Evolutionary conservation across 2,797 vertebrate species (phyloP).

Genomic region (Siniperca undulata): DNA sequence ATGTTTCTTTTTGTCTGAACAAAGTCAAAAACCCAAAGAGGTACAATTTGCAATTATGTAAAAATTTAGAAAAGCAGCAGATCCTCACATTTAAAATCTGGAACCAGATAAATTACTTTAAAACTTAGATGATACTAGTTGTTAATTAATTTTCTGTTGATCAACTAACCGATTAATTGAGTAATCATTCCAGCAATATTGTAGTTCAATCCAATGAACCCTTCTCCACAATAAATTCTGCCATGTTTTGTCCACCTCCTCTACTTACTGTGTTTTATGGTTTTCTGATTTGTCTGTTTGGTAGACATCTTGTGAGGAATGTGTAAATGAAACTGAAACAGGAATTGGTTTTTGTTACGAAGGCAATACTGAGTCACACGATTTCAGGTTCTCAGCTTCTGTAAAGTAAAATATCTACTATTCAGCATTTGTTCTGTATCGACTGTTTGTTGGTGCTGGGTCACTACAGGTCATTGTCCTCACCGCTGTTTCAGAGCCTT

Average conservation of each 20-base stretch:
- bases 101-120: not conserved
- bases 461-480: conserved; percentile 11
- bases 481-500: conserved; percentile 1
- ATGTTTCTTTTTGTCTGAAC: not conserved
- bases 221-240: not conserved
- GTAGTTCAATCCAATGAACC: not conserved
- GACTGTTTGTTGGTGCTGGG: not conserved
- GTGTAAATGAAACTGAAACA: not conserved
- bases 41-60: not conserved
- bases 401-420: not conserved
- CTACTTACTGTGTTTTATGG: not conserved
- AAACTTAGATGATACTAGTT: not conserved
- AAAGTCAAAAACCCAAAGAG: too few species aligned
- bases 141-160: too few species aligned
- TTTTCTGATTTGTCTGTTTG: not conserved
- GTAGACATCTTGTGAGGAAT: not conserved
- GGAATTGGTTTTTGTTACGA: not conserved
- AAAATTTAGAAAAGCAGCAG: not conserved
- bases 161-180: too few species aligned
- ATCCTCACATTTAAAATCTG: not conserved
- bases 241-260: too few species aligned
- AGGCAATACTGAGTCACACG: not conserved
- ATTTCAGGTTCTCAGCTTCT: not conserved
- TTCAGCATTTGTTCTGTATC: not conserved
- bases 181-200: not conserved